Evolutionary conservation across 2,797 vertebrate genomes (phyloP).

Genomic region (Cichlasoma orientale): DNA sequence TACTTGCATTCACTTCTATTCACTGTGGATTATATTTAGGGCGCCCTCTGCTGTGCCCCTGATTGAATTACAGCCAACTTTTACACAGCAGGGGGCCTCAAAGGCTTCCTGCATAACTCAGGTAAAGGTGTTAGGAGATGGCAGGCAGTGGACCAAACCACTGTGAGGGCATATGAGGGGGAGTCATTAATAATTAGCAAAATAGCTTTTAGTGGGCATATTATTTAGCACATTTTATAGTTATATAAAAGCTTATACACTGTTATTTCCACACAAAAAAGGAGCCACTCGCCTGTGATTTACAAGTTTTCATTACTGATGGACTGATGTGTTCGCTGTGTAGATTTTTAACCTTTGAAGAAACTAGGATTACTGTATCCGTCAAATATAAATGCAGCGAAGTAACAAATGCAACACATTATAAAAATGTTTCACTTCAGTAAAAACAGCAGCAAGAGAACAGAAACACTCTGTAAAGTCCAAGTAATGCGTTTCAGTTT

Average conservation of each 20-base stretch:
- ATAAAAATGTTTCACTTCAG: neutral
- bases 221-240: neutral
- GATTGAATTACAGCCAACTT: too few species aligned
- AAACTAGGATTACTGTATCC: neutral
- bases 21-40: too few species aligned
- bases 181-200: too few species aligned
- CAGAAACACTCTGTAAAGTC: neutral
- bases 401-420: neutral
- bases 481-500: neutral
- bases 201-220: neutral
- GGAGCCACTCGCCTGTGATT: neutral
- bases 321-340: neutral
- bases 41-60: too few species aligned
- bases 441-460: neutral
- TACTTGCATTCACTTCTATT: too few species aligned
- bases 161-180: neutral
- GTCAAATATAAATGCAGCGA: neutral
- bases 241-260: neutral
- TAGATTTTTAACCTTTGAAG: neutral
- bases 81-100: too few species aligned
- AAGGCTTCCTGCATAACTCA: too few species aligned
- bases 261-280: too few species aligned
- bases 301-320: neutral
- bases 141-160: neutral
- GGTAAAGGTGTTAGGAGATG: neutral